Evolutionary conservation across 2,113 vertebrate genomes (phyloP), one percentile per base, ranked within the genome.

Genomic region (Athene noctua): DNA sequence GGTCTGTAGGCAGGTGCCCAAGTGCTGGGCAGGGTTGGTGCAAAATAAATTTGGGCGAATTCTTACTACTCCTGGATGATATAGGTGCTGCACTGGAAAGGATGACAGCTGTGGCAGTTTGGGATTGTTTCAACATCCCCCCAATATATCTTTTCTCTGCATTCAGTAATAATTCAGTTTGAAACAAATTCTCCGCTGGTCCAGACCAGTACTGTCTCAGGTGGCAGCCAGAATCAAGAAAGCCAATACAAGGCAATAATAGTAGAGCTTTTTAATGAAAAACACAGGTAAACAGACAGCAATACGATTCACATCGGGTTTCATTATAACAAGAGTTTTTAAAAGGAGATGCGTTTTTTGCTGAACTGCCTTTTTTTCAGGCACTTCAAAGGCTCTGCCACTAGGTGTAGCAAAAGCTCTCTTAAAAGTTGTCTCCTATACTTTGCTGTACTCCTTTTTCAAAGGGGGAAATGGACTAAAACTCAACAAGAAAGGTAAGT

Each of bases 391-490:
- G 62, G 16, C 8, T 93, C 67, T 83, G 68, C 95, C 96, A 95
- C 97, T 97, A 97, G 96, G 54, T 97, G 97, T 94, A 96, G 96
- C 93, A 97, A 95, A 94, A 96, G 92, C 67, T 92, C 95, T 95
- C 93, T 77, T 83, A 55, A 55, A 96, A 82, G 13, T 44, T 66
- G 32, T 20, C n/a, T 77, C 34, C 0, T 18, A 10, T 20, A 20
- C 11, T 77, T 52, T 1, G 12, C 38, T 44, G 18, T 46, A 51
- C 59, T 95, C 52, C 42, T 54, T 27, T 66, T 92, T 63, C 29
- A 30, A 62, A 71, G 2, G 1, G 2, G 6, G 4, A 62, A 72
- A 36, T 1, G 2, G 58, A 54, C 30, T 61, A 59, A 87, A 94
- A 66, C 9, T 55, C 59, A 67, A 23, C 19, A 14, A 80, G 19